Conservation (phyloP, 2,888 invertebrate species). For the Zygothrica quintamaculata region DNA sequence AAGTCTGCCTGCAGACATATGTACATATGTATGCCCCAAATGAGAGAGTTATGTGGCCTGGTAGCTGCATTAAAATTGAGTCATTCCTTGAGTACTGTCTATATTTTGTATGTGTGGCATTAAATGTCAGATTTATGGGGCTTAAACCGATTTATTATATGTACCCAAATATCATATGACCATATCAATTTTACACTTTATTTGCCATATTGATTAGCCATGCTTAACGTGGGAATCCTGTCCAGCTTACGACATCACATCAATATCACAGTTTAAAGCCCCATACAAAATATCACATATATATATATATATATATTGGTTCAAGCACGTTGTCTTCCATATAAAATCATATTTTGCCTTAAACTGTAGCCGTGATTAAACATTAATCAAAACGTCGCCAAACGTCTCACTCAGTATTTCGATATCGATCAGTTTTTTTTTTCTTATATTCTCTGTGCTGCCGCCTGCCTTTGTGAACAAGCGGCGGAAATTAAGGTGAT, state of each 20-base stretch:
- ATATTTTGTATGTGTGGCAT: slow-evolving; percentile 69
- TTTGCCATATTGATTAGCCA: slow-evolving; percentile 56
- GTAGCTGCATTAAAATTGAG: slow-evolving; percentile 66
- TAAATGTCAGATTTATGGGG: slow-evolving; percentile 80
- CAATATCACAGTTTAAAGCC: slow-evolving; percentile 63
- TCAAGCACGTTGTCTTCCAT: slow-evolving; percentile 6
- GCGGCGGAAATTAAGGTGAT: slow-evolving; percentile 65
- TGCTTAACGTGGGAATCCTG: slow-evolving; percentile 72
- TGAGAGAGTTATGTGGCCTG: slow-evolving; percentile 48
- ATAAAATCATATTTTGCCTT: slow-evolving; percentile 25
- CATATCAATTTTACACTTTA: slow-evolving; percentile 75
- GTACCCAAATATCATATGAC: slow-evolving; percentile 47
- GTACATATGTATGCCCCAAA: slow-evolving; percentile 26
- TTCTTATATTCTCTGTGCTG: slow-evolving; percentile 12
- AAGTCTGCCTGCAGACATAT: slow-evolving; percentile 26
- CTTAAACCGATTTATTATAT: slow-evolving; percentile 59
- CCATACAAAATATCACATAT: slow-evolving; percentile 9
- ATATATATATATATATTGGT: slow-evolving; percentile 19
- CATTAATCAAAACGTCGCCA: slow-evolving; percentile 74
- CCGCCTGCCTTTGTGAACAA: slow-evolving; percentile 57
- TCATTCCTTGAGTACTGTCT: slow-evolving; percentile 65
- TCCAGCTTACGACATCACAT: slow-evolving; percentile 34
- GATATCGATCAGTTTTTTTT: slow-evolving; percentile 54
- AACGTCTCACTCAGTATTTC: slow-evolving; percentile 46
- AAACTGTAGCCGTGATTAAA: slow-evolving; percentile 34